Percentiles rank a stretch among this genome's conserved stretches.
These are phyloP conservation scores for Desmophyllum pertusum DNA, from an alignment of 92 coral and sea anemone species.

Conservation along the genomic window DNA sequence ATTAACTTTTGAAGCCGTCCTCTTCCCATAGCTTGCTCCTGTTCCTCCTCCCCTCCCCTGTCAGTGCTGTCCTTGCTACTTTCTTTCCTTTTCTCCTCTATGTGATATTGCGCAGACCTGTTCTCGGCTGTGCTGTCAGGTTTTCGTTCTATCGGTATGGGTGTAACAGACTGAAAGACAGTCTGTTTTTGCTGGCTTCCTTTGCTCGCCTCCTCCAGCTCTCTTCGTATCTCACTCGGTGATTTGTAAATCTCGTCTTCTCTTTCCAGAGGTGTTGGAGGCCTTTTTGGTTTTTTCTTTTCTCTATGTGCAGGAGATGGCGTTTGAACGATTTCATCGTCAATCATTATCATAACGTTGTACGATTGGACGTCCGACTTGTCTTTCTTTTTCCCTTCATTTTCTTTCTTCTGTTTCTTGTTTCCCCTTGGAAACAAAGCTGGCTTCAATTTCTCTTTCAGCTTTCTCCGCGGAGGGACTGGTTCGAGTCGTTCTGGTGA, in stretches of 20 bases:
- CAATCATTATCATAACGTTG: constrained; percentile 26
- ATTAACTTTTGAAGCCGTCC: constrained; percentile 70
- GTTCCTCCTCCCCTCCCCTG: constrained; percentile 8
- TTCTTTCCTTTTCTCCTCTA: neutral
- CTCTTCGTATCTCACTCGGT: constrained; percentile 60
- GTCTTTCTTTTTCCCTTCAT: neutral
- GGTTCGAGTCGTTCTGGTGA: constrained; percentile 1
- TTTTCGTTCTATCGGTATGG: neutral
- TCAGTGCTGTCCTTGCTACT: neutral
- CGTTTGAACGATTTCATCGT: constrained; percentile 3
- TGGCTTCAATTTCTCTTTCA: constrained; percentile 26
- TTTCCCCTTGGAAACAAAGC: constrained; percentile 16
- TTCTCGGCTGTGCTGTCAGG: neutral
- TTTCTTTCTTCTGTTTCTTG: constrained; percentile 15
- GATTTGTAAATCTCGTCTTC: constrained; percentile 34
- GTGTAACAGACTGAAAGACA: too few relatives aligned
- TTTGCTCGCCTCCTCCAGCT: constrained; percentile 54
- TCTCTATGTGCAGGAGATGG: neutral
- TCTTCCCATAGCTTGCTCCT: constrained; percentile 51
- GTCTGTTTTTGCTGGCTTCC: neutral
- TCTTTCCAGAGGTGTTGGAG: neutral
- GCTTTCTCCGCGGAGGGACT: constrained; percentile 15
- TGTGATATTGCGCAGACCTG: constrained; percentile 19
- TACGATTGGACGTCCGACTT: neutral
- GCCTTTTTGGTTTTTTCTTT: neutral